Evolutionary conservation across 1,140 invertebrate species (phyloP), one percentile per base, ranked within the genome.

Genomic region (Mizuhopecten yessoensis): DNA sequence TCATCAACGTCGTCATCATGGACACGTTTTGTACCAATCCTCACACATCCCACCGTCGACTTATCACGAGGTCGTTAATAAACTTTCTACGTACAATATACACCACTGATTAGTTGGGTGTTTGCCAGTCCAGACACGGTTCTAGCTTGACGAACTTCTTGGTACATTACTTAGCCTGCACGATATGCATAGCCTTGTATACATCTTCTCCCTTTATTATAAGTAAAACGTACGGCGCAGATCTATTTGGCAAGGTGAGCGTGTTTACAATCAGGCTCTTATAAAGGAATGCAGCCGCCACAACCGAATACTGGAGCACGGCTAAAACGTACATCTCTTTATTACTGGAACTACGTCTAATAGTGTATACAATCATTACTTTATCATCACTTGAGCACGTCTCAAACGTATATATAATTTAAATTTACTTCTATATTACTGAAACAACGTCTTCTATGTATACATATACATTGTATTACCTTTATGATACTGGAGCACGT

Each of bases 211-310:
- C 45, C 11, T 49, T 49, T 9, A 49, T 11, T 29, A 75, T n/a
- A 75, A 75, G 57, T n/a, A 75, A n/a, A 75, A 75, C 57, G 42
- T 75, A 75, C 57, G 57, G n/a, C 57, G 57, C 57, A 75, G 5
- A 75, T 75, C 57, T 75, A 75, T 75, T 75, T 75, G 57, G 57
- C 57, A 75, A 29, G 57, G 57, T 2, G 23, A n/a, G 23, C 2
- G 9, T 75, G 57, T 75, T 75, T 75, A 75, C 57, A n/a, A n/a
- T n/a, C 15, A 75, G 17, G 29, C 57, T 75, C 57, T 75, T 75
- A 75, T 75, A 17, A 75, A 75, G 57, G 57, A 75, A 75, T 75
- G 57, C n/a, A 75, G 57, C 1, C 57, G 57, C n/a, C n/a, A n/a
- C 36, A 39, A 7, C 36, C 13, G 36, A 75, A 75, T 75, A 17